A percentile compares a stretch with the other conserved stretches of the same genome.
phyloP scores from a whole-genome alignment of 1,140 invertebrate species.

The Palaemon carinicauda region DNA sequence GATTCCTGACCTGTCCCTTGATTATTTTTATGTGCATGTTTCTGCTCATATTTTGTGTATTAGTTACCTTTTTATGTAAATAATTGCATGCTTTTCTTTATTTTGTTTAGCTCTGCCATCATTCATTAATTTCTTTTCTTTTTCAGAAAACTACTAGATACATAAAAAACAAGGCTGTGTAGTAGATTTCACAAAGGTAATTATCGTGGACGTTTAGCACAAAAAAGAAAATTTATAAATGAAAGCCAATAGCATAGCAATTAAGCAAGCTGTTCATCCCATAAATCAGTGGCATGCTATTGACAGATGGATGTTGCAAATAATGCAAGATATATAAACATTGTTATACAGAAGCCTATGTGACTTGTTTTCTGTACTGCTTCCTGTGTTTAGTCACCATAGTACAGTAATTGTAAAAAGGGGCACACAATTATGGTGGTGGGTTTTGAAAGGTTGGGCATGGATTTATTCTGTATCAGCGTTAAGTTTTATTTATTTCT shows the following conservation, averaged over 20 bases:
- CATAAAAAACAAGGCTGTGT: conserved; percentile 52
- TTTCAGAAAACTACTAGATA: conserved; percentile 56
- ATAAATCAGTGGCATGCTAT: not conserved
- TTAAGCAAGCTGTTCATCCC: not conserved
- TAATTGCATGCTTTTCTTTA: conserved; percentile 36
- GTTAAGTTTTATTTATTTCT: too few relatives aligned
- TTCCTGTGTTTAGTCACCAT: too few relatives aligned
- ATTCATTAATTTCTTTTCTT: conserved; percentile 56
- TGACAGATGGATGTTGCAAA: too few relatives aligned
- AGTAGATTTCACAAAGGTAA: conserved; percentile 57
- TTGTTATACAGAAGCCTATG: too few relatives aligned
- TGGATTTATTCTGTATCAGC: too few relatives aligned
- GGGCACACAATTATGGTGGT: too few relatives aligned
- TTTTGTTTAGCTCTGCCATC: conserved; percentile 21
- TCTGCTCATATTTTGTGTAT: conserved; percentile 47
- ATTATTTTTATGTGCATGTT: conserved; percentile 46
- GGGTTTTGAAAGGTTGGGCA: too few relatives aligned
- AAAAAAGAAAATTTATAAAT: not conserved
- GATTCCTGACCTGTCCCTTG: conserved; percentile 54
- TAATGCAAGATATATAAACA: too few relatives aligned
- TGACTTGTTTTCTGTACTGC: too few relatives aligned
- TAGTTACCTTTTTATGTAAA: conserved; percentile 21
- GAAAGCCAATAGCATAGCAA: not conserved
- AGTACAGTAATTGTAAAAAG: too few relatives aligned
- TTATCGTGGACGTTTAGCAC: conserved; percentile 34